Conservation (phyloP, 1,140 invertebrate species). For the Drusus annulatus region DNA sequence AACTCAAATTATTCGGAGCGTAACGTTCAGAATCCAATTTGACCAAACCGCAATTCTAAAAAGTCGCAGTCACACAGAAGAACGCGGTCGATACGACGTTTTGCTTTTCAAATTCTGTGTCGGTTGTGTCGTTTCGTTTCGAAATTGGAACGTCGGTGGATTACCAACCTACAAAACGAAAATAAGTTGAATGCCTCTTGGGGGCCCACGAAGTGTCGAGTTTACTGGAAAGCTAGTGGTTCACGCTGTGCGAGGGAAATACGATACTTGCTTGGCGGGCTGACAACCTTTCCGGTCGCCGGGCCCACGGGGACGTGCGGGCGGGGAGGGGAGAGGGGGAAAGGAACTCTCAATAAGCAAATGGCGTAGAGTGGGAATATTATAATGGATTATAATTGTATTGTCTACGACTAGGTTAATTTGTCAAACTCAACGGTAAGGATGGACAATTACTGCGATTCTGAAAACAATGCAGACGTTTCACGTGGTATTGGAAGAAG, state of each 20-base stretch:
- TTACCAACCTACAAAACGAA: constrained; percentile 48
- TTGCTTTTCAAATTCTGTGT: not conserved
- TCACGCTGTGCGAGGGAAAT: constrained; percentile 7
- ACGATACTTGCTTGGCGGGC: constrained; percentile 42
- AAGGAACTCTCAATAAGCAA: not conserved
- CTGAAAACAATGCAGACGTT: no score
- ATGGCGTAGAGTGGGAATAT: constrained; percentile 29
- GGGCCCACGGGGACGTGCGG: not conserved
- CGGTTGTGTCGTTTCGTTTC: constrained; percentile 7
- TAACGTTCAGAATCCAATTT: not conserved
- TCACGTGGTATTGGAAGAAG: no score
- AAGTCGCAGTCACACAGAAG: not conserved
- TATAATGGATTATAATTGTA: no score
- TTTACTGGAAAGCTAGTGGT: not conserved
- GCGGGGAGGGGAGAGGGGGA: not conserved
- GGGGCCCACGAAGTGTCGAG: constrained; percentile 18
- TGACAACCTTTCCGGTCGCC: constrained; percentile 30
- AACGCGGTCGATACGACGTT: constrained; percentile 13
- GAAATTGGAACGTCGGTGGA: constrained; percentile 18
- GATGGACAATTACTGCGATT: no score
- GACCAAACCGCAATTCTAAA: not conserved
- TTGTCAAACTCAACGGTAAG: no score
- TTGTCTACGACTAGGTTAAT: no score
- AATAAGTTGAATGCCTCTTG: constrained; percentile 46
- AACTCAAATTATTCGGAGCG: constrained; percentile 34